Conservation (phyloP, 2,888 invertebrate species). For the Meloe dianella region DNA sequence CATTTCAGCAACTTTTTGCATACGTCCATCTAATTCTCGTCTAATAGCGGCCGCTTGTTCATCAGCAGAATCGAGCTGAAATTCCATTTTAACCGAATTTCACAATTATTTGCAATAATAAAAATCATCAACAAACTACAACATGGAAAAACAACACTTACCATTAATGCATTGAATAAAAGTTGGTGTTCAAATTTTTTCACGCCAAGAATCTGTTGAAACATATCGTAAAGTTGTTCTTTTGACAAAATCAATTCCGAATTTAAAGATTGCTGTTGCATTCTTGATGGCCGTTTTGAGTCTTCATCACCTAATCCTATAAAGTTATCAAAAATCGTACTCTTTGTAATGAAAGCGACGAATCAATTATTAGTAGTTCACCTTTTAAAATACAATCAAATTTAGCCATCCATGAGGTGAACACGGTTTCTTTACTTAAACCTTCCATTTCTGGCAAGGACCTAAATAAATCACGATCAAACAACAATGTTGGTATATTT, state of each 20-base stretch:
- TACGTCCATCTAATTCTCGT: conserved; percentile 96
- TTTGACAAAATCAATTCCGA: conserved; percentile 96
- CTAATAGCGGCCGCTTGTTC: conserved; percentile 99
- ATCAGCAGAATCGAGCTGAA: conserved; percentile 96
- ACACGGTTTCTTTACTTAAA: conserved; percentile 96
- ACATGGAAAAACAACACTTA: conserved; percentile 54
- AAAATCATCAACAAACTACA: neutral
- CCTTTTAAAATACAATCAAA: conserved; percentile 98
- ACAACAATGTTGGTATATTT: conserved; percentile 12
- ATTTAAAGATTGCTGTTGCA: conserved; percentile 88
- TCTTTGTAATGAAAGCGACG: conserved; percentile 19
- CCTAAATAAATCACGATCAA: conserved; percentile 59
- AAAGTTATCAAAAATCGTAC: conserved; percentile 25
- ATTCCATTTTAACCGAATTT: conserved; percentile 29
- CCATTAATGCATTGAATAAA: conserved; percentile 96
- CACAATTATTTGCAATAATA: neutral
- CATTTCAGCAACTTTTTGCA: conserved; percentile 97
- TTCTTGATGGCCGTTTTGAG: conserved; percentile 82
- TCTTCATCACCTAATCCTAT: conserved; percentile 81
- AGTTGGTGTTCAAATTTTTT: conserved; percentile 99
- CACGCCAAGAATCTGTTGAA: conserved; percentile 96
- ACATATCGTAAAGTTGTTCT: conserved; percentile 99
- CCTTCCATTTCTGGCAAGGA: conserved; percentile 99
- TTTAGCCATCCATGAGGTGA: conserved; percentile 99
- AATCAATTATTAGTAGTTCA: conserved; percentile 54